Conservation (phyloP, 2,113 vertebrate genomes). For the Tragelaphus buxtoni region DNA sequence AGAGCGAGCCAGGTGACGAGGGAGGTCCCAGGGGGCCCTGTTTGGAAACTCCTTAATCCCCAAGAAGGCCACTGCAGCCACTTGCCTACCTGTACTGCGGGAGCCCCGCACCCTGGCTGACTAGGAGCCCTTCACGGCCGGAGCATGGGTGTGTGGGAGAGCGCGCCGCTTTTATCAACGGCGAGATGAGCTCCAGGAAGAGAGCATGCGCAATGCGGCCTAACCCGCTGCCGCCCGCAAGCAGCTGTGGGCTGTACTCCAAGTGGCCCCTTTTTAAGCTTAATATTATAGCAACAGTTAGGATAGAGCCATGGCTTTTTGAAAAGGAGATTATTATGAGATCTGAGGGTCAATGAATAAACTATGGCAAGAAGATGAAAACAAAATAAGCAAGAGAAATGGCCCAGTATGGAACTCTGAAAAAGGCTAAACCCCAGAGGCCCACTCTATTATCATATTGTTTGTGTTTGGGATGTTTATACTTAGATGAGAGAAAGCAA, state of each 20-base stretch:
- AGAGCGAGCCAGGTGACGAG: not conserved
- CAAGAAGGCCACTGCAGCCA: conserved; percentile 62
- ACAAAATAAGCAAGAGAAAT: not conserved
- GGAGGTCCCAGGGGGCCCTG: not conserved
- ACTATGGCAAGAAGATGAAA: not conserved
- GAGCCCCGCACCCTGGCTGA: conserved; percentile 77
- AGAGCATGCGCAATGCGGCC: conserved; percentile 79
- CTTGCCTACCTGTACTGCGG: conserved; percentile 86
- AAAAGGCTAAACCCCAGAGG: not conserved
- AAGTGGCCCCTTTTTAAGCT: conserved; percentile 73
- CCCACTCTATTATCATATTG: not conserved
- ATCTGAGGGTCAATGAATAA: not conserved
- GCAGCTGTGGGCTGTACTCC: conserved; percentile 76
- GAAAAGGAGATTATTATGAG: not conserved
- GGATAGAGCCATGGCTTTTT: no score
- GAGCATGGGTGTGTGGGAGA: conserved; percentile 69
- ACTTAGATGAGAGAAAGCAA: not conserved
- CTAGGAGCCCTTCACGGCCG: conserved; percentile 80
- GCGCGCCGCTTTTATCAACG: conserved; percentile 84
- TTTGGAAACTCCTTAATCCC: not conserved
- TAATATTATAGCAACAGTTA: not conserved
- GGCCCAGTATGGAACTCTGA: not conserved
- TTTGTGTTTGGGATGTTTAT: not conserved
- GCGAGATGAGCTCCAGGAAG: conserved; percentile 80
- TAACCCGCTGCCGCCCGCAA: conserved; percentile 83